Conservation (phyloP, 2,113 vertebrate genomes). For the Trochalopteron elliotii region DNA sequence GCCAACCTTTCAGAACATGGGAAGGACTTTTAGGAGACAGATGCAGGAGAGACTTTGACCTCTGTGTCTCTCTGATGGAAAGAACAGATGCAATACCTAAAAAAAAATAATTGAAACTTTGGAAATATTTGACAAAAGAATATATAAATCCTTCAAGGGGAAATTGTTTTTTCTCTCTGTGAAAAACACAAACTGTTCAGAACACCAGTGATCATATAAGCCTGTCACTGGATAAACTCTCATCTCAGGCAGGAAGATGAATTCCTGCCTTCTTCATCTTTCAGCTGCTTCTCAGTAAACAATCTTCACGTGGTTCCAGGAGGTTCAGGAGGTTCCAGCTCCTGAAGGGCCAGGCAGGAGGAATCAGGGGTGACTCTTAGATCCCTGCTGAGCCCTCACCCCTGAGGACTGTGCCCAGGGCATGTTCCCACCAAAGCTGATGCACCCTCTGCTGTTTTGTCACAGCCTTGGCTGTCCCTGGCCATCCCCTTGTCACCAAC, state of each 20-base stretch:
- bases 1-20: neutral
- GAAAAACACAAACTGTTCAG: neutral
- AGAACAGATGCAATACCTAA: neutral
- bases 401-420: neutral
- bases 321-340: neutral
- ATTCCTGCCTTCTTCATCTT: neutral
- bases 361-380: neutral
- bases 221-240: neutral
- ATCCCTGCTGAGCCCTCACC: no score
- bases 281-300: neutral
- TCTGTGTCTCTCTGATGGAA: neutral
- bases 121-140: neutral
- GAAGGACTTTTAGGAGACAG: neutral
- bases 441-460: neutral
- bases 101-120: neutral
- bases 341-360: neutral
- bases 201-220: neutral
- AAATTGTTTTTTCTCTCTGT: constrained; percentile 12
- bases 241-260: neutral
- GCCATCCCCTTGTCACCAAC: neutral
- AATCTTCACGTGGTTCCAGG: no score
- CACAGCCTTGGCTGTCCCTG: neutral
- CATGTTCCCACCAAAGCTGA: rapidly evolving
- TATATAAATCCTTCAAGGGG: neutral
- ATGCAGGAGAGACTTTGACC: neutral